Base-by-base conservation (phyloP, 2,888 invertebrate genomes). In the Eudasyphora cyanicolor region DNA sequence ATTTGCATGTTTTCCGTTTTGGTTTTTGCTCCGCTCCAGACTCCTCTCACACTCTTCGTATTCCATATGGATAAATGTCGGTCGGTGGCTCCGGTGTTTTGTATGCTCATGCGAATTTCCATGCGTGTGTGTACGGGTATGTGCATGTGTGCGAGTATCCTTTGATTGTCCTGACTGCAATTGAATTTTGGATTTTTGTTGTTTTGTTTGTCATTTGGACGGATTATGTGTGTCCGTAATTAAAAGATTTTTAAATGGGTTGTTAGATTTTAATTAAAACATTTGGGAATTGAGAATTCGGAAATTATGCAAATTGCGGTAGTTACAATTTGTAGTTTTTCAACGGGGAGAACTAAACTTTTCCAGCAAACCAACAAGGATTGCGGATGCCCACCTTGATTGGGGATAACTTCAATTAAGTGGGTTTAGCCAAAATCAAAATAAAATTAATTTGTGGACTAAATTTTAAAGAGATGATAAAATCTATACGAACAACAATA, bases 221-320 rank as follows among this genome's bases (percentile, higher is more conserved):
- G 49, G 49, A 42, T 67, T 79, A 42, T 35, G 12, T 80, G 32
- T 38, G n/a, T 81, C 57, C 32, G 77, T 35, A 82, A 74, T 75
- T 74, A 78, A 62, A 74, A 78, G 51, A 69, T 78, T 78, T 67
- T 51, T 75, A 62, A 77, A 70, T 75, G 62, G 54, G 38, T 51
- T 82, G 74, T 78, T 78, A 74, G 74, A 62, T 42, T 78, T 77
- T 78, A 77, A 78, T 73, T 73, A 73, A 73, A 73, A 73, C 54
- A 77, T 75, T 77, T n/a, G 57, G 42, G 29, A 67, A 64, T 67
- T 67, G 62, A 38, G 21, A n/a, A 32, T 45, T 79, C 35, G 19
- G 21, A 71, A 76, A 76, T 81, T 81, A 71, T 81, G 71, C 19
- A 64, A 81, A 76, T 81, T 76, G 24, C 24, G 73, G 54, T 73